phyloP scores from a whole-genome alignment of 2,888 invertebrate species.

The Diabrotica balteata region DNA sequence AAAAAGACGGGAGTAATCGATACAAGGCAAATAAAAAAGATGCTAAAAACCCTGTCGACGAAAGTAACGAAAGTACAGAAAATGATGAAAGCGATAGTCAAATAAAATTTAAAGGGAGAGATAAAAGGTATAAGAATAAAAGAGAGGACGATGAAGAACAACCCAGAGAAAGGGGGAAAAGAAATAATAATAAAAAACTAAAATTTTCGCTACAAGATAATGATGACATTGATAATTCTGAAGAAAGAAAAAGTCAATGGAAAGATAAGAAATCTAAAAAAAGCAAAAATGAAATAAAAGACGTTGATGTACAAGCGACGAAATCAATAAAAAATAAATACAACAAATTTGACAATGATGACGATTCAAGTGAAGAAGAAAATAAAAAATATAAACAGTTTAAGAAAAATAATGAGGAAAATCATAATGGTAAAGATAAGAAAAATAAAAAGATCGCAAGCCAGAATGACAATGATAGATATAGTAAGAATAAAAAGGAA shows the following conservation, averaged over 20 bases:
- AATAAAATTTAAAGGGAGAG: not conserved
- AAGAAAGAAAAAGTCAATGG: not conserved
- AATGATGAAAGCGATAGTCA: not conserved
- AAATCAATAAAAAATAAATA: conserved; percentile 8
- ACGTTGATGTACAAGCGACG: not conserved
- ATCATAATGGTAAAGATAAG: not conserved
- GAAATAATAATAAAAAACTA: conserved; percentile 5
- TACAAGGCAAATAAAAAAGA: conserved; percentile 16
- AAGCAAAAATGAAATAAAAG: conserved; percentile 1
- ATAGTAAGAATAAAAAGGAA: conserved; percentile 1
- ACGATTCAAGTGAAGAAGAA: conserved; percentile 1
- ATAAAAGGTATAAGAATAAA: not conserved
- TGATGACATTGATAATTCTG: conserved; percentile 5
- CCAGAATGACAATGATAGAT: not conserved
- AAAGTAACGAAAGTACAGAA: conserved; percentile 8
- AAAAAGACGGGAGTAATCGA: conserved; percentile 18
- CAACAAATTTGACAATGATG: not conserved
- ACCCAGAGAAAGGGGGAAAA: not conserved
- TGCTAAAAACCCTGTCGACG: conserved; percentile 9
- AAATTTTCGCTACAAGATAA: conserved; percentile 3
- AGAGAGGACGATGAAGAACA: conserved; percentile 3
- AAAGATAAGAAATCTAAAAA: conserved; percentile 1
- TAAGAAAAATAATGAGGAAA: not conserved
- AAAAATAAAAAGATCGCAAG: not conserved
- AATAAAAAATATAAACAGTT: not conserved